Base-by-base conservation (phyloP, 2,888 invertebrate species). In the Zaprionus lineosus region DNA sequence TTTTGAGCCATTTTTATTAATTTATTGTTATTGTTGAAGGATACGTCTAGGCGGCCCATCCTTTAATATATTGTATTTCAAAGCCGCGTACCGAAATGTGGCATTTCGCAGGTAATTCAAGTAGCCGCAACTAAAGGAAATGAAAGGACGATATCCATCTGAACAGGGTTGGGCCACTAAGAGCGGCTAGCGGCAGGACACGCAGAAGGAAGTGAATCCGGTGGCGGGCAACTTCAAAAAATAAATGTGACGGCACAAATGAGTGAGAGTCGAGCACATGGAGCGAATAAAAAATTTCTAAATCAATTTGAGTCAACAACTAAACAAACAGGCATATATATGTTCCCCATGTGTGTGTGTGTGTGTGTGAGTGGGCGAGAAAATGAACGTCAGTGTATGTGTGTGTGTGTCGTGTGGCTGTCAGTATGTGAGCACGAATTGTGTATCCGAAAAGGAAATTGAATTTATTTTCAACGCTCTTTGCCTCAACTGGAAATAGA, bases 371-470 rank as follows among this genome's bases (percentile, higher is more conserved):
- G n/a, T n/a, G n/a, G n/a, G n/a, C n/a, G n/a, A n/a, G n/a, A n/a
- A n/a, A n/a, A n/a, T n/a, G n/a, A n/a, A n/a, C n/a, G n/a, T n/a
- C n/a, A n/a, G n/a, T n/a, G n/a, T n/a, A n/a, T 11, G 4, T 19
- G 8, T 44, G 9, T n/a, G 5, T 14, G 14, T 31, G 31, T 4
- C n/a, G 24, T 24, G 24, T n/a, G n/a, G n/a, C 1, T 12, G 14
- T 14, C 26, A 37, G 36, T 44, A 16, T 16, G 34, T 21, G 18
- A 18, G 11, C 11, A 8, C 16, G 16, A 39, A 15, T 21, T 62
- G 36, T 55, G 33, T 50, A 67, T 59, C 33, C 37, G 2, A 41
- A 48, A 11, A 46, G 69, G 61, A 68, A 68, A 68, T 66, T 61
- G 68, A 48, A 52, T 56, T 56, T 56, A 44, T 33, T 48, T 26